Evolutionary conservation across 2,888 invertebrate species (phyloP).

Genomic region (Trilocha varians): DNA sequence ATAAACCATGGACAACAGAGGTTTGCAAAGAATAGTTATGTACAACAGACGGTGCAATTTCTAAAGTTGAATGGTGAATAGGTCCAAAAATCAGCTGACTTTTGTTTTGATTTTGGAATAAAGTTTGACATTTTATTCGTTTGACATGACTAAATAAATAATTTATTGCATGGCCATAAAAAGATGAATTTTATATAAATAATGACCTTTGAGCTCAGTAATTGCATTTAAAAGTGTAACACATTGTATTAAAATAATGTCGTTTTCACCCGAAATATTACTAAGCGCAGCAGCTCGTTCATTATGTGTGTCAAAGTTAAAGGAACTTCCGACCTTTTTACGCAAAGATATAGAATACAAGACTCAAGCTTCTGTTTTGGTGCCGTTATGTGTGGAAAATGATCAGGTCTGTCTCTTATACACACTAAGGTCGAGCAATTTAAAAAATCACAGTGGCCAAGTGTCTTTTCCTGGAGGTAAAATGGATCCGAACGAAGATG

Average conservation of each 20-base stretch:
- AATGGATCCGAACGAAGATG: constrained; percentile 76
- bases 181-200: too few species aligned
- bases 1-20: too few species aligned
- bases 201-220: background rate
- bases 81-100: too few species aligned
- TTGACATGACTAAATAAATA: too few species aligned
- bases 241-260: constrained; percentile 12
- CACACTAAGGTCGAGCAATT: constrained; percentile 82
- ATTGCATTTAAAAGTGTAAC: too few species aligned
- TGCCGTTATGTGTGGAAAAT: constrained; percentile 83
- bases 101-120: too few species aligned
- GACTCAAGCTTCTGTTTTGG: constrained; percentile 83
- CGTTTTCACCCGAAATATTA: constrained; percentile 47
- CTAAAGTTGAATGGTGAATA: too few species aligned
- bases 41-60: too few species aligned
- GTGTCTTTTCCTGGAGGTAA: constrained; percentile 92
- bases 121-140: too few species aligned
- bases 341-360: constrained; percentile 24
- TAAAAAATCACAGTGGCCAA: constrained; percentile 85
- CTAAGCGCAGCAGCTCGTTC: constrained; percentile 69
- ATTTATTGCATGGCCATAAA: too few species aligned
- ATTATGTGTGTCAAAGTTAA: constrained; percentile 73
- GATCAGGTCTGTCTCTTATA: constrained; percentile 84
- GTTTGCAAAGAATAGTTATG: too few species aligned
- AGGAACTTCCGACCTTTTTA: constrained; percentile 68